These are phyloP conservation scores for Dendrophyllia cribrosa DNA, from an alignment of 64 coral and sea anemone genomes.

Conservation along the genomic window DNA sequence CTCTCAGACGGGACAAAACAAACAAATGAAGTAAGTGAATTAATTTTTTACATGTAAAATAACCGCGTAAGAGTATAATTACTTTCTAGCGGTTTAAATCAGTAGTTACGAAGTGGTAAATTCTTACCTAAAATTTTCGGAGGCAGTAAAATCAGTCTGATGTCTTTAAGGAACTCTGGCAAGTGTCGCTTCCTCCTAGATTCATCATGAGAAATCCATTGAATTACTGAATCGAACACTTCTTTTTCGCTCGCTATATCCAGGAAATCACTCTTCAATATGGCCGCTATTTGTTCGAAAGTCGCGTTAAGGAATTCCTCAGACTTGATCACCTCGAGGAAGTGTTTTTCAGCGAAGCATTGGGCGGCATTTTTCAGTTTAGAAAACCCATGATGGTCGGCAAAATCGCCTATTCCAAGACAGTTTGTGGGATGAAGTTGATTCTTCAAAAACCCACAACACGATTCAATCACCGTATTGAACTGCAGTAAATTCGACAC, in stretches of 20 bases:
- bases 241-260: slow-evolving; percentile 95
- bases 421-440: slow-evolving; percentile 95
- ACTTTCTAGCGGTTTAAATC: background rate
- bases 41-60: background rate
- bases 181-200: slow-evolving; percentile 67
- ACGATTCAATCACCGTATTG: slow-evolving; percentile 88
- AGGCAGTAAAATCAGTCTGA: slow-evolving; percentile 82
- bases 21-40: background rate
- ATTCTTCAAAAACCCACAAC: slow-evolving; percentile 90
- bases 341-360: slow-evolving; percentile 87
- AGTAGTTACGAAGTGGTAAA: background rate
- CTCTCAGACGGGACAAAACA: background rate
- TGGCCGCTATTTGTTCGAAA: slow-evolving; percentile 79
- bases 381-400: slow-evolving; percentile 88
- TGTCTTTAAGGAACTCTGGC: slow-evolving; percentile 70
- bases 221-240: slow-evolving; percentile 85
- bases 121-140: slow-evolving; percentile 95
- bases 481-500: slow-evolving; percentile 95
- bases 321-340: slow-evolving; percentile 89
- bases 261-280: slow-evolving; percentile 88
- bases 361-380: slow-evolving; percentile 79
- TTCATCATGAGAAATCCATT: slow-evolving; percentile 78
- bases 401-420: slow-evolving; percentile 93
- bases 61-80: background rate
- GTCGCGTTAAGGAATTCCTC: slow-evolving; percentile 91